These are phyloP conservation scores for Elephas maximus DNA, from an alignment of 2,113 vertebrate genomes.

Conservation along the genomic window DNA sequence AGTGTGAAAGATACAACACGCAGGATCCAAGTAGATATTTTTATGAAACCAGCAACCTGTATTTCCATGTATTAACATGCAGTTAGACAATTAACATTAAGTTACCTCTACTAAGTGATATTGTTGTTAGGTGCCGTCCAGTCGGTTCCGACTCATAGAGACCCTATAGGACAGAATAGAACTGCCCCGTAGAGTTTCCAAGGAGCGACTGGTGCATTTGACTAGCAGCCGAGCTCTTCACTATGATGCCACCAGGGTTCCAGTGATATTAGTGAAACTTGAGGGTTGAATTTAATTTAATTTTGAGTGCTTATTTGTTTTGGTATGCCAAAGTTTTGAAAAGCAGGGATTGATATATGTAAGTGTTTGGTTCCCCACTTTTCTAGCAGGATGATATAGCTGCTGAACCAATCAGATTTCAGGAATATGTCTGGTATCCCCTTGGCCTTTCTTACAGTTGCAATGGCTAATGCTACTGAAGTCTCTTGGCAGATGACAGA, in stretches of 20 bases:
- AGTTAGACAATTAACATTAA: not conserved
- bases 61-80: not conserved
- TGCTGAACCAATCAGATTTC: not conserved
- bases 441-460: not conserved
- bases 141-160: no score
- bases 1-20: not conserved
- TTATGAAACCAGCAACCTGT: not conserved
- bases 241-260: no score
- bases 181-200: no score
- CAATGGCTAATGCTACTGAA: not conserved
- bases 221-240: no score
- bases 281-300: not conserved
- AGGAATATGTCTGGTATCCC: not conserved
- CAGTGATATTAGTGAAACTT: not conserved
- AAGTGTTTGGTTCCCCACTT: not conserved
- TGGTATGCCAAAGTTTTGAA: not conserved
- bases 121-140: not conserved
- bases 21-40: not conserved
- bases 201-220: no score
- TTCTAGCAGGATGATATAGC: not conserved
- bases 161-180: no score
- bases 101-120: not conserved
- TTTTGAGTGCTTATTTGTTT: not conserved
- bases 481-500: conserved; percentile 3
- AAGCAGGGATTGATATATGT: not conserved